phyloP scores from a whole-genome alignment of 2,888 invertebrate species.

The Cremastinae sp. region DNA sequence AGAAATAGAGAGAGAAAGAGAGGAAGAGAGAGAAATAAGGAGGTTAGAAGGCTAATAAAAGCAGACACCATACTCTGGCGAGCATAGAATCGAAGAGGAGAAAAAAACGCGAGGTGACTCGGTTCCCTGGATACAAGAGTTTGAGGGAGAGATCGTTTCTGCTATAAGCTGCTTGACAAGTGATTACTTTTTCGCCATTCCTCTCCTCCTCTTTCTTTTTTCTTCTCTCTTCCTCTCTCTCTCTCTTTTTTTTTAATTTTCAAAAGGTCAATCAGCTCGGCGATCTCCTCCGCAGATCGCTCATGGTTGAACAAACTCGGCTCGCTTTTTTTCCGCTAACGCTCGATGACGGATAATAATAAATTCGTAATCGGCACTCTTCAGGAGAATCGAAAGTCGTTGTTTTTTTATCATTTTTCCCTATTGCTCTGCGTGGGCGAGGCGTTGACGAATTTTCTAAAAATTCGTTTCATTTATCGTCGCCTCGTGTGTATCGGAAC shows the following conservation, averaged over 20 bases:
- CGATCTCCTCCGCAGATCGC: not conserved
- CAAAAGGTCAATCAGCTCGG: slow-evolving; percentile 37
- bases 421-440: slow-evolving; percentile 10
- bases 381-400: not conserved
- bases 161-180: slow-evolving; percentile 2
- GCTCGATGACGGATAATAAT: slow-evolving; percentile 13
- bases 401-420: not conserved
- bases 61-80: slow-evolving; percentile 33
- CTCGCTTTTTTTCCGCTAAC: not conserved
- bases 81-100: not conserved
- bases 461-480: slow-evolving; percentile 15
- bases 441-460: slow-evolving; percentile 14
- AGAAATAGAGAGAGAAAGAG: slow-evolving; percentile 29
- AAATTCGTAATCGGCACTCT: slow-evolving; percentile 22
- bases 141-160: not conserved
- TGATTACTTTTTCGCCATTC: not conserved
- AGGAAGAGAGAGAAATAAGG: slow-evolving; percentile 27
- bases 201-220: too few species aligned
- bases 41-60: slow-evolving; percentile 65
- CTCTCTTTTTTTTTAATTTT: slow-evolving; percentile 2
- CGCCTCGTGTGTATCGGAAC: not conserved
- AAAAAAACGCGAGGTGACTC: slow-evolving; percentile 20
- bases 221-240: slow-evolving; percentile 11
- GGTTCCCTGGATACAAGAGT: slow-evolving; percentile 17
- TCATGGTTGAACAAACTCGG: slow-evolving; percentile 7